Conservation (phyloP, 2,888 invertebrate species). For the Conistra vaccinii region DNA sequence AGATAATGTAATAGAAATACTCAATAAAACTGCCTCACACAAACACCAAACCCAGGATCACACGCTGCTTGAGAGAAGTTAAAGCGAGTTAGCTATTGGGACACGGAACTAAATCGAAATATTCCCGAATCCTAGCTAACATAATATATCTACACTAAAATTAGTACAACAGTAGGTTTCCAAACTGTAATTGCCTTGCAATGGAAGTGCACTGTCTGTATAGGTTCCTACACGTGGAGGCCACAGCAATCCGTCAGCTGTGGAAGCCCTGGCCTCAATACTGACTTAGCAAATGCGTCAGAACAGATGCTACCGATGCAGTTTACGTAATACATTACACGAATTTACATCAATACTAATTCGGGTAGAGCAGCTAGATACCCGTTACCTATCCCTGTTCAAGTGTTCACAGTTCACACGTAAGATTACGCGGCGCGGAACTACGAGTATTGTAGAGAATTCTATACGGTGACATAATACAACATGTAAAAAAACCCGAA, state of each 20-base stretch:
- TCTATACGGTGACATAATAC: too few relatives aligned
- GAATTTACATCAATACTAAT: neutral
- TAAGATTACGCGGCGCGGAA: too few relatives aligned
- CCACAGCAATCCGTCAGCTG: conserved; percentile 20
- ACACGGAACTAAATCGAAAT: neutral
- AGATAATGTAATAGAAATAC: neutral
- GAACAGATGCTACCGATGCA: conserved; percentile 6
- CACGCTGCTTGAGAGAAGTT: neutral
- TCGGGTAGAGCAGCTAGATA: neutral
- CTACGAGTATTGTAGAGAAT: too few relatives aligned
- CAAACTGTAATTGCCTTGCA: conserved; percentile 1
- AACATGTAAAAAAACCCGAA: too few relatives aligned
- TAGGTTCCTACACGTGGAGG: neutral
- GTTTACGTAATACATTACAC: conserved; percentile 4
- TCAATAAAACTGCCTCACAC: too few relatives aligned
- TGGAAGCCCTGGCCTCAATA: conserved; percentile 50
- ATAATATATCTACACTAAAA: neutral
- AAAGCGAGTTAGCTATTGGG: too few relatives aligned
- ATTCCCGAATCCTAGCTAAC: neutral
- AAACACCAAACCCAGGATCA: neutral
- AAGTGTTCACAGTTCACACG: too few relatives aligned
- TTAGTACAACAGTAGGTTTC: neutral
- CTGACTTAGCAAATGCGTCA: conserved; percentile 28
- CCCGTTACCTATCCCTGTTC: too few relatives aligned
- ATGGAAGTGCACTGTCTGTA: neutral